These are phyloP conservation scores for Mionectes olivaceus DNA, from an alignment of 2,797 vertebrate species.

Conservation along the genomic window DNA sequence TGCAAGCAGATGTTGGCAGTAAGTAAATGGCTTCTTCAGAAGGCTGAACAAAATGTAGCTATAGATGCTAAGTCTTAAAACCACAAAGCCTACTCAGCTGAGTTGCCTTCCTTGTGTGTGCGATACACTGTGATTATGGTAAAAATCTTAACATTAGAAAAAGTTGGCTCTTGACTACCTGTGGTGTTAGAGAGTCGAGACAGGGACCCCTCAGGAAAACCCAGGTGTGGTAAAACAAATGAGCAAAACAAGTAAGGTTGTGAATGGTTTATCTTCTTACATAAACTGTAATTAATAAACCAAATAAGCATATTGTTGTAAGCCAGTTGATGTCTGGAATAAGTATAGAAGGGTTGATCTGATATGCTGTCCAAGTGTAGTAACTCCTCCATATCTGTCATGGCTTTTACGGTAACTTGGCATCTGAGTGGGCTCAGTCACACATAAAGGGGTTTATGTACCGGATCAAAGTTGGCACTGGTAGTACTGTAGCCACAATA, in stretches of 20 bases:
- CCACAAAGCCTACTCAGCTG: background rate
- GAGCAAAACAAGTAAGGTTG: background rate
- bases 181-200: background rate
- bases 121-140: background rate
- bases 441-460: background rate
- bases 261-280: background rate
- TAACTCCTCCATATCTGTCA: background rate
- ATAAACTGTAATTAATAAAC: background rate
- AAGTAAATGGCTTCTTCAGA: conserved; percentile 69
- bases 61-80: background rate
- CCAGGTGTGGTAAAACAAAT: background rate
- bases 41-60: conserved; percentile 18
- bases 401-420: background rate
- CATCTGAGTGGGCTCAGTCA: accelerated
- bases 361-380: background rate
- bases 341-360: background rate
- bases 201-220: background rate
- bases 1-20: conserved; percentile 94
- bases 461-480: background rate
- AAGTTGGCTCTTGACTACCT: background rate
- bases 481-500: background rate
- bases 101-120: background rate
- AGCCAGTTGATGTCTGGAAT: background rate
- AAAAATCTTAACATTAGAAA: background rate
- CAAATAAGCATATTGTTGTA: background rate